Evolutionary conservation across 1,140 invertebrate species (phyloP).

Genomic region (Latrodectus geometricus): DNA sequence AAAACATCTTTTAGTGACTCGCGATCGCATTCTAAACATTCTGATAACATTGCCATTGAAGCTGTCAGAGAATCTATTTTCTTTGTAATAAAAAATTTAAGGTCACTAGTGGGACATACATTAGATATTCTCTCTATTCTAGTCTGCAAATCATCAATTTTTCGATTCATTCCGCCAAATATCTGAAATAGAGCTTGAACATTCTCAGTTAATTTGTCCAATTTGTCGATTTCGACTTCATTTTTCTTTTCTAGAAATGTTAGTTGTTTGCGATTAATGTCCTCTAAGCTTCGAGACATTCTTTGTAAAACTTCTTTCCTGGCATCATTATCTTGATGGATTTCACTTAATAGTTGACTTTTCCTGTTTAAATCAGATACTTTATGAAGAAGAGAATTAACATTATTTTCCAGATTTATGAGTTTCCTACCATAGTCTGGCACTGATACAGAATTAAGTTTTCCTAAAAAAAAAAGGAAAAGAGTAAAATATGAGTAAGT

Average conservation of each 20-base stretch:
- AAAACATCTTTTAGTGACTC: slow-evolving; percentile 48
- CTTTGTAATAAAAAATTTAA: slow-evolving; percentile 44
- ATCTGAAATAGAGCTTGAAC: slow-evolving; percentile 58
- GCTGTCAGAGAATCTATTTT: slow-evolving; percentile 45
- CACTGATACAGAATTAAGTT: slow-evolving; percentile 16
- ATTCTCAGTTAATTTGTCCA: slow-evolving; percentile 58
- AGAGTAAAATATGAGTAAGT: neutral
- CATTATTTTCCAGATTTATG: slow-evolving; percentile 10
- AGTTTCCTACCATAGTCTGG: slow-evolving; percentile 24
- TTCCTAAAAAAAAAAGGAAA: slow-evolving; percentile 34
- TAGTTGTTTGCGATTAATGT: slow-evolving; percentile 29
- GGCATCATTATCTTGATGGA: slow-evolving; percentile 43
- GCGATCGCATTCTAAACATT: slow-evolving; percentile 51
- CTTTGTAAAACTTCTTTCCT: slow-evolving; percentile 40
- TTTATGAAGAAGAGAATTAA: slow-evolving; percentile 37
- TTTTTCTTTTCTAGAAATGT: slow-evolving; percentile 27
- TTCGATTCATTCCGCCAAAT: slow-evolving; percentile 50
- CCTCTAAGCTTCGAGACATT: slow-evolving; percentile 33
- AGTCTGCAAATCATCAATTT: slow-evolving; percentile 49
- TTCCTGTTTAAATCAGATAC: slow-evolving; percentile 43
- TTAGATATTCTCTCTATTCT: slow-evolving; percentile 34
- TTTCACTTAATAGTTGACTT: slow-evolving; percentile 45
- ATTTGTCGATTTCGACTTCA: slow-evolving; percentile 11
- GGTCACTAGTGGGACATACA: slow-evolving; percentile 38
- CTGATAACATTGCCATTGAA: slow-evolving; percentile 18